A percentile compares a stretch with the other conserved stretches of the same genome.
Evolutionary conservation across 1,140 invertebrate species (phyloP).

Genomic region (Episyrphus balteatus): DNA sequence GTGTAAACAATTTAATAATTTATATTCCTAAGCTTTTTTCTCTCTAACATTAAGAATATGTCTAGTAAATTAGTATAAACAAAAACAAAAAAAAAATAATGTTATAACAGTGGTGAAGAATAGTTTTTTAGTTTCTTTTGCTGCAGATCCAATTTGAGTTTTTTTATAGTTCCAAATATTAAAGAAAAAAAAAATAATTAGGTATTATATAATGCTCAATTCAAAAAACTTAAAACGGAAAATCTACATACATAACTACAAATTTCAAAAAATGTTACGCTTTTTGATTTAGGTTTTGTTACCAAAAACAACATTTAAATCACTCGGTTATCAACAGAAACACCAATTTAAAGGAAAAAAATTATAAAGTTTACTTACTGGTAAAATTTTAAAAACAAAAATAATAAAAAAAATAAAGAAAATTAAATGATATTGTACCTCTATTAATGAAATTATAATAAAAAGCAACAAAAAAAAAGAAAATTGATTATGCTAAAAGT

Average conservation of each 20-base stretch:
- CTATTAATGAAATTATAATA: no score
- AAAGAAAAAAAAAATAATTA: no score
- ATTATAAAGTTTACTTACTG: neutral
- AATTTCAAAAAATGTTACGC: neutral
- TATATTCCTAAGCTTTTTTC: neutral
- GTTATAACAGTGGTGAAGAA: neutral
- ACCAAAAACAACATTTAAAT: neutral
- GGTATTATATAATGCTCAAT: no score
- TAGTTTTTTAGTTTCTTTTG: neutral
- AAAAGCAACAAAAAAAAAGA: no score
- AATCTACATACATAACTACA: neutral
- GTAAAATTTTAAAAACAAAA: neutral
- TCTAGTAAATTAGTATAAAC: neutral
- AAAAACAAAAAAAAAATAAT: neutral
- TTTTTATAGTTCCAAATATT: no score
- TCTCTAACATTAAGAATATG: neutral
- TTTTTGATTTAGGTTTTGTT: neutral
- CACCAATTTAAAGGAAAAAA: neutral
- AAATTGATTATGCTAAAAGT: no score
- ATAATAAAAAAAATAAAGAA: no score
- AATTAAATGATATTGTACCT: no score
- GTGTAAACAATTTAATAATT: neutral
- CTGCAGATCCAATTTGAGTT: no score
- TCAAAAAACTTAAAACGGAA: no score
- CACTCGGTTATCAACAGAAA: neutral